A percentile compares a stretch with the other conserved stretches of the same genome.
These are phyloP conservation scores for Oncorhynchus clarkii DNA, from an alignment of 2,113 vertebrate species.

Conservation along the genomic window DNA sequence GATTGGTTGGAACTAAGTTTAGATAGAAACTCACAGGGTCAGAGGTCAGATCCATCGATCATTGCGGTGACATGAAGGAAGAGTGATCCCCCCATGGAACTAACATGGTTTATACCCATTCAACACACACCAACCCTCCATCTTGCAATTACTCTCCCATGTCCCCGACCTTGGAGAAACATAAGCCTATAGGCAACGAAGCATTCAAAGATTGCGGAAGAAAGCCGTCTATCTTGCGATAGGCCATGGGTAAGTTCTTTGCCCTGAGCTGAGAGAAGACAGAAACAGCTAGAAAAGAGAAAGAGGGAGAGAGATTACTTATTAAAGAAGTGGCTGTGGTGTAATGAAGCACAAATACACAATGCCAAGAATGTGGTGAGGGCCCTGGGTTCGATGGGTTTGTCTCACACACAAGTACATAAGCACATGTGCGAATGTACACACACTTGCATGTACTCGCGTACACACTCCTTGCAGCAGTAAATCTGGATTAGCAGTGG, in stretches of 20 bases:
- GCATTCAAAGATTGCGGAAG: too few relatives aligned
- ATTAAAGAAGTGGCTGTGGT: constrained; percentile 60
- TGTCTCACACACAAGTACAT: constrained; percentile 29
- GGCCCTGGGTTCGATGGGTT: constrained; percentile 44
- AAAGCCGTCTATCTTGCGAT: background rate
- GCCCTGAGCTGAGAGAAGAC: constrained; percentile 46
- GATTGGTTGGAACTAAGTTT: constrained; percentile 70
- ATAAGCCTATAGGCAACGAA: too few relatives aligned
- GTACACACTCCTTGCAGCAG: constrained; percentile 9
- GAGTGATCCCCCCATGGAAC: constrained; percentile 55
- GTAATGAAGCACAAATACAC: constrained; percentile 58
- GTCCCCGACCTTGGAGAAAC: too few relatives aligned
- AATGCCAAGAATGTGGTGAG: constrained; percentile 58
- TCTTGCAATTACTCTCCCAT: constrained; percentile 14
- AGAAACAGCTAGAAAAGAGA: constrained; percentile 48
- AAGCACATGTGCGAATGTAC: background rate
- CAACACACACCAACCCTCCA: constrained; percentile 17
- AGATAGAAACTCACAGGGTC: constrained; percentile 66
- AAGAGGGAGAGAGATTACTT: constrained; percentile 49
- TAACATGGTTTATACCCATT: constrained; percentile 57
- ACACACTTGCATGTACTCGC: background rate
- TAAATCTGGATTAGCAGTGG: constrained; percentile 42
- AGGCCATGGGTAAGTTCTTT: constrained; percentile 18
- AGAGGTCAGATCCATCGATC: constrained; percentile 70
- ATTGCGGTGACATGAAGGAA: constrained; percentile 67